Percentiles rank a stretch among this genome's conserved stretches.
phyloP scores from a whole-genome alignment of 2,888 invertebrate species.

The Stegana nigrithorax region DNA sequence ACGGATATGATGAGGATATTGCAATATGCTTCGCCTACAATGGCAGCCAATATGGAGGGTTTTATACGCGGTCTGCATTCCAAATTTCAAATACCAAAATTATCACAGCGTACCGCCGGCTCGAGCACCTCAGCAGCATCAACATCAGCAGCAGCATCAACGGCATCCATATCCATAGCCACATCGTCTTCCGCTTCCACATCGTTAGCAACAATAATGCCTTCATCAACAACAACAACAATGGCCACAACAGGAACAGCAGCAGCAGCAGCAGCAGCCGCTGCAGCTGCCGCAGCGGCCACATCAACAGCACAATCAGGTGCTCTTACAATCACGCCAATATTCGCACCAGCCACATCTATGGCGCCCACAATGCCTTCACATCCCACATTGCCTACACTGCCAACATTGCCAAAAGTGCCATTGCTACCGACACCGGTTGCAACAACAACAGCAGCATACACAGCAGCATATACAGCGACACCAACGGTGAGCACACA shows the following conservation, averaged over 20 bases:
- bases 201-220: constrained; percentile 20
- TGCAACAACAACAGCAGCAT: too few relatives aligned
- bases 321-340: too few relatives aligned
- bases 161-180: neutral
- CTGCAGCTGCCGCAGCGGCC: neutral
- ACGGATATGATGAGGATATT: constrained; percentile 71
- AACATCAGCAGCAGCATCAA: constrained; percentile 20
- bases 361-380: too few relatives aligned
- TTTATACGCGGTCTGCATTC: constrained; percentile 82
- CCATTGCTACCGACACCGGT: too few relatives aligned
- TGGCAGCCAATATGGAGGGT: constrained; percentile 77
- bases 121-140: neutral
- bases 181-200: constrained; percentile 20
- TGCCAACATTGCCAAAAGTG: too few relatives aligned
- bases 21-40: constrained; percentile 70
- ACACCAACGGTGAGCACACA: too few relatives aligned
- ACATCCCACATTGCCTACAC: too few relatives aligned
- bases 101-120: constrained; percentile 71
- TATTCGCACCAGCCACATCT: too few relatives aligned
- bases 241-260: neutral
- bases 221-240: constrained; percentile 18
- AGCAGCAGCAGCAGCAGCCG: neutral
- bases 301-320: too few relatives aligned
- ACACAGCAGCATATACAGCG: too few relatives aligned
- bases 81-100: constrained; percentile 89